Conservation (phyloP, 1,140 invertebrate genomes). For the Euwallacea fornicatus region DNA sequence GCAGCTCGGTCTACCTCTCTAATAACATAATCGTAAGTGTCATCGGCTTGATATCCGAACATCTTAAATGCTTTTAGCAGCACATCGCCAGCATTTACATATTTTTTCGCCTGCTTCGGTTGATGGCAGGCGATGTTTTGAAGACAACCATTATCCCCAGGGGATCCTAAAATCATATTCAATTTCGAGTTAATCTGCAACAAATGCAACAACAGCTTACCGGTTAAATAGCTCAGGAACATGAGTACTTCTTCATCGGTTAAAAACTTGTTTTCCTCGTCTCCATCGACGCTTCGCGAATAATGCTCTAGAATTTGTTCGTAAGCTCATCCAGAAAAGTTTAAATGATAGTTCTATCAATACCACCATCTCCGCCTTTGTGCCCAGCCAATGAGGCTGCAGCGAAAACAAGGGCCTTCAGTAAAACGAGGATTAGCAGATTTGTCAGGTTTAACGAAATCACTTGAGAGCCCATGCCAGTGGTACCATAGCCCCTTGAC, state of each 20-base stretch:
- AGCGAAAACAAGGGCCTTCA: conserved; percentile 80
- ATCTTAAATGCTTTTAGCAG: conserved; percentile 70
- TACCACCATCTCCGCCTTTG: conserved; percentile 57
- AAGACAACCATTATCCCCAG: conserved; percentile 70
- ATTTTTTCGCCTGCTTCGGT: conserved; percentile 70
- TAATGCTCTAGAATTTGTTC: conserved; percentile 44
- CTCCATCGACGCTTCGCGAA: conserved; percentile 58
- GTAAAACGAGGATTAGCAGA: conserved; percentile 72
- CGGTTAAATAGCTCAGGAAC: conserved; percentile 48
- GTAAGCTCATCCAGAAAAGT: neutral
- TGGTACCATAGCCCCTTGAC: conserved; percentile 42
- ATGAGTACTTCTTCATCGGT: conserved; percentile 49
- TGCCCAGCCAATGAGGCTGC: conserved; percentile 72
- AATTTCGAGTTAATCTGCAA: neutral
- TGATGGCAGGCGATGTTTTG: conserved; percentile 74
- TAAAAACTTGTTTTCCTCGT: conserved; percentile 40
- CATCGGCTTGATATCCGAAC: conserved; percentile 50
- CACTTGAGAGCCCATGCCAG: conserved; percentile 60
- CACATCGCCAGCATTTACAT: conserved; percentile 73
- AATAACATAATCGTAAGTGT: conserved; percentile 45
- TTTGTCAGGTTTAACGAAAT: conserved; percentile 82
- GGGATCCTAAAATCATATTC: conserved; percentile 55
- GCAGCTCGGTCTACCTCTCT: conserved; percentile 48
- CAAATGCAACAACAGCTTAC: conserved; percentile 28
- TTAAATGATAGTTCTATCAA: neutral